Evolutionary conservation across 2,888 invertebrate genomes (phyloP).

Genomic region (Zelleria hepariella): DNA sequence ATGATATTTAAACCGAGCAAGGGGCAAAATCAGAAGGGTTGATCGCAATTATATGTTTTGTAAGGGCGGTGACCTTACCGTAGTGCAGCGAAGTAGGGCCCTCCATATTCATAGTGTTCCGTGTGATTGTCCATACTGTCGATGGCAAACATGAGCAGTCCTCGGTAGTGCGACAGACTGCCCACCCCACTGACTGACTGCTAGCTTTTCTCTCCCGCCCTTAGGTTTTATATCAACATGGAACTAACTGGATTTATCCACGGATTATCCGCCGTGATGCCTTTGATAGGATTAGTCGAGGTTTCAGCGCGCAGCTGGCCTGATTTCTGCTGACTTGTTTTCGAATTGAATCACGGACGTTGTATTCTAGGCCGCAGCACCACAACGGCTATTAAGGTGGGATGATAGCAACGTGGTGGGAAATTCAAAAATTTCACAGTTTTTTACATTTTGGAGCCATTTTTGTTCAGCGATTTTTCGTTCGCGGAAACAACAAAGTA

Average conservation of each 20-base stretch:
- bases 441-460: too few relatives aligned
- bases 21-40: too few relatives aligned
- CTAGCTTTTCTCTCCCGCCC: slow-evolving; percentile 20
- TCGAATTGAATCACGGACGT: slow-evolving; percentile 11
- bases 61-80: slow-evolving; percentile 31
- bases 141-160: slow-evolving; percentile 46
- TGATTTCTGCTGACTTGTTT: slow-evolving; percentile 42
- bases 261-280: slow-evolving; percentile 51
- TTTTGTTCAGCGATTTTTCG: too few relatives aligned
- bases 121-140: slow-evolving; percentile 50
- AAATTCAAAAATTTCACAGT: too few relatives aligned
- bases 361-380: neutral
- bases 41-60: too few relatives aligned
- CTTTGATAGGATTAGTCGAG: slow-evolving; percentile 59
- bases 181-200: slow-evolving; percentile 66
- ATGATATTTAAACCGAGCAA: neutral
- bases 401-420: too few relatives aligned
- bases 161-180: slow-evolving; percentile 46
- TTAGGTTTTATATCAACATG: slow-evolving; percentile 45
- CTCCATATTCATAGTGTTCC: slow-evolving; percentile 41
- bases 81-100: slow-evolving; percentile 54
- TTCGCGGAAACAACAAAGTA: too few relatives aligned
- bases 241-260: slow-evolving; percentile 44
- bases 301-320: slow-evolving; percentile 32
- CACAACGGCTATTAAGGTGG: too few relatives aligned